Evolutionary conservation across 1,140 invertebrate species (phyloP).

Genomic region (Proales similis): DNA sequence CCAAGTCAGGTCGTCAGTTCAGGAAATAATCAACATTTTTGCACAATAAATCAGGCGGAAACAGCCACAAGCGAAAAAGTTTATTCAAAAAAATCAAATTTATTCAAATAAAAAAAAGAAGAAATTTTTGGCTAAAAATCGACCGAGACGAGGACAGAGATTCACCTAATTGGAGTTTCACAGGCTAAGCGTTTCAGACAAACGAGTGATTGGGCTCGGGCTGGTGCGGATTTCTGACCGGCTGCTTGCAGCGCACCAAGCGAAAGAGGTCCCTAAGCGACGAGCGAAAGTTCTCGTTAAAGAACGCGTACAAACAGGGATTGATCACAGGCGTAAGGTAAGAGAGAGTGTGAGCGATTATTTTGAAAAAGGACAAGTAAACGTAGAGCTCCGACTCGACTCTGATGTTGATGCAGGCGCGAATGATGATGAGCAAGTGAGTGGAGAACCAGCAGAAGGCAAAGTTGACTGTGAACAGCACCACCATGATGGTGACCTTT

Average conservation of each 20-base stretch:
- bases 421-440: slow-evolving; percentile 30
- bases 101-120: neutral
- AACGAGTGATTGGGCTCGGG: no score
- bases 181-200: no score
- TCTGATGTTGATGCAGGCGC: neutral
- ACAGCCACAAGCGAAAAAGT: no score
- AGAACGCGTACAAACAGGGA: slow-evolving; percentile 36
- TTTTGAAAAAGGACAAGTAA: slow-evolving; percentile 31
- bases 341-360: slow-evolving; percentile 22
- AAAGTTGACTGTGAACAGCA: slow-evolving; percentile 25
- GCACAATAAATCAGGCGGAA: no score
- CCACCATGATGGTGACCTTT: slow-evolving; percentile 37
- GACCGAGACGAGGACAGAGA: neutral
- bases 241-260: slow-evolving; percentile 5
- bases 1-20: slow-evolving; percentile 14
- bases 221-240: no score
- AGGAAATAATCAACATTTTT: slow-evolving; percentile 9
- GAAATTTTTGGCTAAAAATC: neutral
- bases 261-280: slow-evolving; percentile 10
- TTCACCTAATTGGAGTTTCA: neutral
- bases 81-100: no score
- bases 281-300: slow-evolving; percentile 25
- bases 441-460: slow-evolving; percentile 36
- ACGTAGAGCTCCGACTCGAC: neutral
- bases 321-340: slow-evolving; percentile 33